Evolutionary conservation across 2,113 vertebrate species (phyloP).

Genomic region (Lota lota): DNA sequence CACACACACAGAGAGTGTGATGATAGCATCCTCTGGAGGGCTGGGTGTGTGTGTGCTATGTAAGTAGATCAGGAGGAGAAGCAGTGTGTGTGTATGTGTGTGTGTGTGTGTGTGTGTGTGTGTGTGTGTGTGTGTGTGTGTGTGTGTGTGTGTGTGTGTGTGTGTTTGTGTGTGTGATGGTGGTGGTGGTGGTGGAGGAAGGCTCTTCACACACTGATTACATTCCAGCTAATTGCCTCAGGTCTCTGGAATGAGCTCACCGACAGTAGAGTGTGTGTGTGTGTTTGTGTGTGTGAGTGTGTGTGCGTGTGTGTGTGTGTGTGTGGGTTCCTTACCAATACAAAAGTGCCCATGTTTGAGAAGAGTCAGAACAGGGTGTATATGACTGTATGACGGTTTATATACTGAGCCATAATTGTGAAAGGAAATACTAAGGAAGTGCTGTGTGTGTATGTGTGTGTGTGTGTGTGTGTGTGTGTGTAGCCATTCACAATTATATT

Average conservation of each 20-base stretch:
- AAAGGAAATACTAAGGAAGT: constrained; percentile 3
- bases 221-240: constrained; percentile 54
- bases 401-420: constrained; percentile 21
- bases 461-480: background rate
- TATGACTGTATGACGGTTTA: background rate
- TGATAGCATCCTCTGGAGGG: constrained; percentile 36
- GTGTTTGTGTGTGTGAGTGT: background rate
- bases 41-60: constrained; percentile 62
- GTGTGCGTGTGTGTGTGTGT: constrained; percentile 8
- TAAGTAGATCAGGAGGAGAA: constrained; percentile 63
- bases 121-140: constrained; percentile 48
- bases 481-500: constrained; percentile 3
- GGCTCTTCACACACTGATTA: constrained; percentile 58
- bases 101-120: constrained; percentile 29
- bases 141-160: constrained; percentile 52
- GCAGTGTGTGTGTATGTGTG: background rate
- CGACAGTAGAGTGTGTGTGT: constrained; percentile 43
- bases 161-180: constrained; percentile 65
- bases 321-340: background rate
- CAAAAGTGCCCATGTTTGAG: background rate
- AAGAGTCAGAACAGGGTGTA: background rate
- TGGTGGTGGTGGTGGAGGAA: constrained; percentile 35
- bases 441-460: background rate
- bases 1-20: constrained; percentile 24
- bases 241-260: constrained; percentile 54